These are phyloP conservation scores for Orbicella faveolata DNA, from an alignment of 64 coral and sea anemone genomes.

Conservation along the genomic window DNA sequence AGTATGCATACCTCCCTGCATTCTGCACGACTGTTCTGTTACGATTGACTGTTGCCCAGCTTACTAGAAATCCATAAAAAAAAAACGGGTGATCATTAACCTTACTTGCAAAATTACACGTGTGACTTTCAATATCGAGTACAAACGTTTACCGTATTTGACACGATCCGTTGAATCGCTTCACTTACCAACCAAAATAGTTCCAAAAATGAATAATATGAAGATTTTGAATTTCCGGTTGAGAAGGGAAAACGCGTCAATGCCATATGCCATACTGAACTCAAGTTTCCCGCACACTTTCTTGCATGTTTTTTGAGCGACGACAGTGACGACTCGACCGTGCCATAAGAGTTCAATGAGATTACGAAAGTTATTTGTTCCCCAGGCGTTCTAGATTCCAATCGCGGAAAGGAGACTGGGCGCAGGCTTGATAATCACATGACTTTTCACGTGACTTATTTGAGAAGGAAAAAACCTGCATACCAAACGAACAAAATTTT, in stretches of 20 bases:
- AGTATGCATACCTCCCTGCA: conserved; percentile 5
- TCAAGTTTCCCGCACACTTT: not conserved
- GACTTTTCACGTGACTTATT: no score
- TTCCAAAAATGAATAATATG: conserved; percentile 20
- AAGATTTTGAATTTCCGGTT: conserved; percentile 38
- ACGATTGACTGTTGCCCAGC: conserved; percentile 30
- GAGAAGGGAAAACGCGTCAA: conserved; percentile 34
- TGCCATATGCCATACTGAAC: conserved; percentile 3
- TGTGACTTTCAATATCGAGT: not conserved
- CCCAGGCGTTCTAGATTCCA: not conserved
- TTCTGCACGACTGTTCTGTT: not conserved
- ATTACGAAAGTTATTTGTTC: not conserved
- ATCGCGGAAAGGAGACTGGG: not conserved
- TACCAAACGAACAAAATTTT: no score
- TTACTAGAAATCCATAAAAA: not conserved
- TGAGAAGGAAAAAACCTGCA: no score
- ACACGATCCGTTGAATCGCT: not conserved
- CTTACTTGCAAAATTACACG: not conserved
- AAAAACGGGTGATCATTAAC: not conserved
- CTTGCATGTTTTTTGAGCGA: not conserved
- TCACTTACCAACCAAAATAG: conserved; percentile 39
- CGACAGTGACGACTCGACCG: not conserved
- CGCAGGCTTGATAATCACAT: no score
- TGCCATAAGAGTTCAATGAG: conserved; percentile 20
- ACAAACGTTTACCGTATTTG: not conserved